Conservation (phyloP, 2,888 invertebrate species). For the Encarsia formosa region DNA sequence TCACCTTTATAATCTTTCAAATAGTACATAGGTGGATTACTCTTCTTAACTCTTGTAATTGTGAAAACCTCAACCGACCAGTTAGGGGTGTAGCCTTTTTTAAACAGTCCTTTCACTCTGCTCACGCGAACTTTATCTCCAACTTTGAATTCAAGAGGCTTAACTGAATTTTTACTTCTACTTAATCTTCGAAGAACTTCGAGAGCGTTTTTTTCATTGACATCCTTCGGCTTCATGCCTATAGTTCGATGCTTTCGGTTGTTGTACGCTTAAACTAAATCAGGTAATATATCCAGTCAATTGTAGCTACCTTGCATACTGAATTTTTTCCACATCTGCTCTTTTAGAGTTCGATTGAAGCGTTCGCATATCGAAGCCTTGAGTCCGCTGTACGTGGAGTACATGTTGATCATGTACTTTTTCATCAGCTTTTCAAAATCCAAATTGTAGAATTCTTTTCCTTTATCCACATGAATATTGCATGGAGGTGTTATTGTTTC, state of each 20-base stretch:
- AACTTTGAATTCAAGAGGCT: slow-evolving; percentile 26
- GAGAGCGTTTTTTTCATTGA: slow-evolving; percentile 28
- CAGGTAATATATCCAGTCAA: slow-evolving; percentile 25
- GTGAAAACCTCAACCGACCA: slow-evolving; percentile 43
- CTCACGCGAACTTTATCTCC: slow-evolving; percentile 29
- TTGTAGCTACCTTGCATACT: slow-evolving; percentile 29
- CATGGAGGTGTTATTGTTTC: too few relatives aligned
- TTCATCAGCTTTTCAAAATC: too few relatives aligned
- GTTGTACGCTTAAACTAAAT: slow-evolving; percentile 29
- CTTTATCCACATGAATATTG: too few relatives aligned
- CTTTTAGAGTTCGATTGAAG: slow-evolving; percentile 33
- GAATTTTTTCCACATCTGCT: slow-evolving; percentile 33
- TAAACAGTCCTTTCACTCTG: slow-evolving; percentile 37
- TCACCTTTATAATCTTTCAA: slow-evolving; percentile 35
- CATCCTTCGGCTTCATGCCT: slow-evolving; percentile 13
- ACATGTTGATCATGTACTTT: too few relatives aligned
- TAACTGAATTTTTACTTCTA: too few relatives aligned
- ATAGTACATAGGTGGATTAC: slow-evolving; percentile 28
- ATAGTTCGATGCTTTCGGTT: slow-evolving; percentile 11
- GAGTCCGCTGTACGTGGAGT: slow-evolving; percentile 27
- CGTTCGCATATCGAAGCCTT: slow-evolving; percentile 40
- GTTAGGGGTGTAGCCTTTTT: slow-evolving; percentile 36
- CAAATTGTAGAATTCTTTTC: too few relatives aligned
- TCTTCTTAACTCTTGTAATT: slow-evolving; percentile 35
- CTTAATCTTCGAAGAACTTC: too few relatives aligned